These are phyloP conservation scores for Daboia siamensis DNA, from an alignment of 2,113 vertebrate species.

Conservation along the genomic window DNA sequence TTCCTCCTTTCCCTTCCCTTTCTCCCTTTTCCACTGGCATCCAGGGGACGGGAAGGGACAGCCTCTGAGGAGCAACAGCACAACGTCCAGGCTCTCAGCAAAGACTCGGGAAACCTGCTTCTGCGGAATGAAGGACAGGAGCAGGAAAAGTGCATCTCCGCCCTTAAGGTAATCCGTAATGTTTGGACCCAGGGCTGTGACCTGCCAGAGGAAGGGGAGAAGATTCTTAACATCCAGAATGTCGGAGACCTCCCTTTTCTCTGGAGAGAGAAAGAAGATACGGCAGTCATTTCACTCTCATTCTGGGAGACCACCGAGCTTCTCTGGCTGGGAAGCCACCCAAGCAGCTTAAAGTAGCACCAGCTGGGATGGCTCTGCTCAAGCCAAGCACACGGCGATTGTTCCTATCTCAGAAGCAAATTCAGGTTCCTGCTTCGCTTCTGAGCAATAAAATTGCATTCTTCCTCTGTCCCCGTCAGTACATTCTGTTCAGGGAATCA, in stretches of 20 bases:
- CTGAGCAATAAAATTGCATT: not conserved
- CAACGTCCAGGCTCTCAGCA: not conserved
- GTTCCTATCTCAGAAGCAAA: no score
- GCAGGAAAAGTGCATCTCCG: not conserved
- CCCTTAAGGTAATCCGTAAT: not conserved
- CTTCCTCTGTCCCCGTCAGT: not conserved
- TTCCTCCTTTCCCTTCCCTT: no score
- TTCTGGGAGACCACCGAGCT: no score
- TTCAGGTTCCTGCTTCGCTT: not conserved
- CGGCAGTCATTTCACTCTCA: no score
- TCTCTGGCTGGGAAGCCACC: no score
- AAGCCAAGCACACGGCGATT: no score
- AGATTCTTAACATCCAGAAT: not conserved
- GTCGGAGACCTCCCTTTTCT: no score
- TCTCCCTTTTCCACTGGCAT: not conserved
- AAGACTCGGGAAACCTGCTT: not conserved
- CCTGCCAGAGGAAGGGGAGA: not conserved
- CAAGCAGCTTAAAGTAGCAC: no score
- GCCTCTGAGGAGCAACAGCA: no score
- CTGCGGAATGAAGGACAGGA: not conserved
- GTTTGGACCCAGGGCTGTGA: not conserved
- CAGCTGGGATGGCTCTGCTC: no score
- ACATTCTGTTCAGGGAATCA: not conserved
- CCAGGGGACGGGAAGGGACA: no score
- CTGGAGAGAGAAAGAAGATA: no score